Conservation (phyloP, 2,797 vertebrate species). For the Micromesistius poutassou region DNA sequence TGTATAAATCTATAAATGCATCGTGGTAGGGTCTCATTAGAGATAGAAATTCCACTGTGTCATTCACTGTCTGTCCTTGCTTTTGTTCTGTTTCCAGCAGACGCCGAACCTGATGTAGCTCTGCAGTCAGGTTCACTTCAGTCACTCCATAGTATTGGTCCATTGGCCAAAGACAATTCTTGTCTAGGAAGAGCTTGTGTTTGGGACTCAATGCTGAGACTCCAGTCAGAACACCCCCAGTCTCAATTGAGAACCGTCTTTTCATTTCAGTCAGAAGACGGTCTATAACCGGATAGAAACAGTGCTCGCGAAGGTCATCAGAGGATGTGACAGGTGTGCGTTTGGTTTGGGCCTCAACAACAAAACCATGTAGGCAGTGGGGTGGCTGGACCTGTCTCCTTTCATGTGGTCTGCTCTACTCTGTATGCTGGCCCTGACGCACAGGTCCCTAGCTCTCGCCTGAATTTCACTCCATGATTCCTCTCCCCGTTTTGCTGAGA, state of each 20-base stretch:
- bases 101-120: conserved; percentile 7
- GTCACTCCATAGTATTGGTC: conserved; percentile 8
- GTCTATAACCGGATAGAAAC: conserved; percentile 8
- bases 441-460: conserved; percentile 11
- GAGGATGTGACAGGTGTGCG: not conserved
- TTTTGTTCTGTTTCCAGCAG: too few species aligned
- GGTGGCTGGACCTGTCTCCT: conserved; percentile 11
- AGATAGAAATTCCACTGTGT: too few species aligned
- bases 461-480: conserved; percentile 14
- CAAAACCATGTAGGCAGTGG: conserved; percentile 11
- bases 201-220: conserved; percentile 14
- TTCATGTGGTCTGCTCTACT: not conserved
- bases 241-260: conserved; percentile 10
- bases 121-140: conserved; percentile 11
- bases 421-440: conserved; percentile 5
- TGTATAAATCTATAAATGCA: conserved; percentile 1
- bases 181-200: too few species aligned
- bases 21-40: too few species aligned
- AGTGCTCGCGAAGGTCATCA: not conserved
- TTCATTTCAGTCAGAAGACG: conserved; percentile 13
- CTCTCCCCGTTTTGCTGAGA: conserved; percentile 11
- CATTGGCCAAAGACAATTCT: conserved; percentile 11
- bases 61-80: too few species aligned
- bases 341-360: conserved; percentile 16
- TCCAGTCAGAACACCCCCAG: not conserved